A percentile compares a stretch with the other conserved stretches of the same genome.
Evolutionary conservation across 2,797 vertebrate species (phyloP).

Genomic region (Oryzias sinensis): DNA sequence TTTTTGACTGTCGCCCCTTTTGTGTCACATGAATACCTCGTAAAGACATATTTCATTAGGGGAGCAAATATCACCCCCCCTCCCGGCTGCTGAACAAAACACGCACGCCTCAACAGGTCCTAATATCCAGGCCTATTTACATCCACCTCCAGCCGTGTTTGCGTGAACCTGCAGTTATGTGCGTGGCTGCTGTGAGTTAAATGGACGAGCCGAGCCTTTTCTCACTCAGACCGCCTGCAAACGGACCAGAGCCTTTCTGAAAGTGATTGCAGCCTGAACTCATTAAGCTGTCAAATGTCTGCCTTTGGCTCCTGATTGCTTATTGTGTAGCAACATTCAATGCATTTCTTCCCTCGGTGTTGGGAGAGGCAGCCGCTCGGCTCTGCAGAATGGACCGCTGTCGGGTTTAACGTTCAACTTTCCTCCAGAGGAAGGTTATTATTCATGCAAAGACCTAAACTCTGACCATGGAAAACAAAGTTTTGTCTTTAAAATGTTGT

Average conservation of each 20-base stretch:
- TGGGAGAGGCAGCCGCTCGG: background rate
- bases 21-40: slow-evolving; percentile 98
- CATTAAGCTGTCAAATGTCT: slow-evolving; percentile 74
- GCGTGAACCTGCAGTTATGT: slow-evolving; percentile 67
- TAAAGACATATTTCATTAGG: slow-evolving; percentile 99
- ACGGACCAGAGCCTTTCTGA: slow-evolving; percentile 60
- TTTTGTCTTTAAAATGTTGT: too few species aligned
- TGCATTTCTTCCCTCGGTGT: slow-evolving; percentile 50
- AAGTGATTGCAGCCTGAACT: slow-evolving; percentile 73
- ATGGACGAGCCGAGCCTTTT: slow-evolving; percentile 60
- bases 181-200: slow-evolving; percentile 68
- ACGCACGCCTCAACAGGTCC: slow-evolving; percentile 86
- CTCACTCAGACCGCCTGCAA: slow-evolving; percentile 56
- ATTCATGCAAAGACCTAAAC: too few species aligned
- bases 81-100: slow-evolving; percentile 83
- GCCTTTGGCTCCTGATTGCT: slow-evolving; percentile 72
- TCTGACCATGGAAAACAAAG: too few species aligned
- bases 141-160: slow-evolving; percentile 73
- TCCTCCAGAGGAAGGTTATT: too few species aligned
- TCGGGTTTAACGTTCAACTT: too few species aligned
- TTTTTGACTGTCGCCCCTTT: slow-evolving; percentile 99
- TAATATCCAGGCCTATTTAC: slow-evolving; percentile 68
- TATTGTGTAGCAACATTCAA: slow-evolving; percentile 73
- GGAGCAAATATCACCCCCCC: slow-evolving; percentile 95
- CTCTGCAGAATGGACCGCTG: too few species aligned